Evolutionary conservation across 2,888 invertebrate species (phyloP), one percentile per base, ranked within the genome.

Genomic region (Pogonocherus hispidulus): DNA sequence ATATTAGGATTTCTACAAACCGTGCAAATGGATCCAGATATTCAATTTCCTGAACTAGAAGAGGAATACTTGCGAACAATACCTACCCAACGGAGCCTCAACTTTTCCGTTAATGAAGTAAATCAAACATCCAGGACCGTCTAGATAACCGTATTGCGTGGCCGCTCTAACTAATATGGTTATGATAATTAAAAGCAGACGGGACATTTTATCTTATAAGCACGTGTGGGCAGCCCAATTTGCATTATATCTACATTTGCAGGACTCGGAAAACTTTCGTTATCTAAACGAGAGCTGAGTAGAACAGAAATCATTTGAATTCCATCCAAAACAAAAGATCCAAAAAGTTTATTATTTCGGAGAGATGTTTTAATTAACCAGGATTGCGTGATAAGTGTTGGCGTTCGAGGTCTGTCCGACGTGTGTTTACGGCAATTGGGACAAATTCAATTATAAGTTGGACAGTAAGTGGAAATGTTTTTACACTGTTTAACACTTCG

Each of bases 361-460:
- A 19, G 19, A 41, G 47, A 59, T 59, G 32, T 59, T 46, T 59
- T 59, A 59, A 55, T 55, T 55, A 55, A 55, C n/a, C n/a, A 18
- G 19, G n/a, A 20, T 20, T 1, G 41, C 18, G 18, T n/a, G 23
- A 14, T 51, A 23, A 11, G 32, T 32, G 32, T 32, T n/a, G n/a
- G 32, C 32, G 32, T n/a, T n/a, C n/a, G 32, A 32, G 9, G 8
- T 5, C 8, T 11, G 8, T 11, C 9, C 11, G 32, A 32, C 32
- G 32, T 8, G 32, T 11, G 32, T 11, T 8, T 32, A 32, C 32
- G 32, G 32, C 11, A 11, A 11, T 8, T 32, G 32, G 32, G 44
- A 16, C 14, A 19, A 32, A 32, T 54, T 54, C 27, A 54, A 54
- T 54, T 54, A 54, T 54, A 32, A 35, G 32, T 32, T 32, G 32